Base-by-base conservation (phyloP, 2,888 invertebrate species). In the Eupithecia subumbrata region DNA sequence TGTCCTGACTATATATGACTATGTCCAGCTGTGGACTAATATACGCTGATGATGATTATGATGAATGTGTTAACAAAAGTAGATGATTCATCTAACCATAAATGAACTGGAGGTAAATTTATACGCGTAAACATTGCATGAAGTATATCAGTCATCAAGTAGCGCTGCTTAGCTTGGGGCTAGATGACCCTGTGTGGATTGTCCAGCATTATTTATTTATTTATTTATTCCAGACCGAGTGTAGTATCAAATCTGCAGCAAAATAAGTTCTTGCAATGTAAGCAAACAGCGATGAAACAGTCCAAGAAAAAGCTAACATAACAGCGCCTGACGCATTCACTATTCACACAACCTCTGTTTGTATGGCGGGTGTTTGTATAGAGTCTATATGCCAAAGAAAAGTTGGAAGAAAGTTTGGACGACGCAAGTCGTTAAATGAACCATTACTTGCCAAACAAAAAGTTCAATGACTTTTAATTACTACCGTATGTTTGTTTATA, bases 391-490 rank as follows among this genome's bases (percentile, higher is more conserved):
- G 40, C 25, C 43, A 22, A 40, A 71, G 73, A 77, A 74, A 77
- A 77, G 75, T 64, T 40, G 63, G 64, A 78, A 70, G 77, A 80
- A 80, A 80, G 78, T 77, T 74, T 43, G n/a, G 40, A n/a, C n/a
- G 37, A 60, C 22, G 22, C 3, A 0, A n/a, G n/a, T 67, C 66
- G 40, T 67, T n/a, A 67, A 69, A 48, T 64, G 52, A 74, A 71
- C 74, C 78, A 76, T 79, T 73, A 76, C 76, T 79, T 76, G 71
- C 67, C 76, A 76, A 78, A 76, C 73, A 73, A 18, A 40, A 71
- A 75, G 80, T 78, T 81, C 79, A 78, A 64, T 78, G 78, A 80
- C 79, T 75, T 70, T 45, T 43, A 66, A 76, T 70, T 60, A 71
- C 60, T 71, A 74, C 64, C 34, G 5, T 67, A 67, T 69, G 66